Base-by-base conservation (phyloP, 2,888 invertebrate genomes). In the Aradus depressus region DNA sequence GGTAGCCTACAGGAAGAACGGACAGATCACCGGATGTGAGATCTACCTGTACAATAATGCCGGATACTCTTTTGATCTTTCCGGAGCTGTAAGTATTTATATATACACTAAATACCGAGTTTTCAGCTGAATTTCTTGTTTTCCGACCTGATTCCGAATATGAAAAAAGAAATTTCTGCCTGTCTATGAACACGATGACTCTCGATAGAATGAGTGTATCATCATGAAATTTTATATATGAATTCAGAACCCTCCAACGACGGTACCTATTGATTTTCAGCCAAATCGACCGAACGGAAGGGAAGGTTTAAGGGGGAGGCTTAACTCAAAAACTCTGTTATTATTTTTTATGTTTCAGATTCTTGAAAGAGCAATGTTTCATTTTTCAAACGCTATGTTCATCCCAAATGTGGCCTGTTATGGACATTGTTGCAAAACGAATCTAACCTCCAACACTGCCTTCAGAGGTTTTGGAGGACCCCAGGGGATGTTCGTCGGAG, bases 381-480 rank as follows among this genome's bases (percentile, higher is more conserved):
- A 88, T 64, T 79, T 81, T 59, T 83, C 85, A 67, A 92, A 91
- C 66, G 75, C 84, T 0, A 95, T 93, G 67, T 76, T 76, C 58
- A 78, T 92, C 56, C 84, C 84, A 0, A 79, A 83, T 59, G 73
- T 80, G 0, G 75, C 77, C 57, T 77, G 86, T 0, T 74, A 71
- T 10, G 86, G 86, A 0, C 77, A 77, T 62, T 71, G 80, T 10
- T 95, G 93, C 64, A 83, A 77, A 68, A 96, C 95, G 0, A 92
- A 96, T 71, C 67, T 89, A 44, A 81, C 91, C 0, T 90, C 91
- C 0, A 91, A 91, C 65, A 95, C 93, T 0, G 95, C 95, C 0
- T 95, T 93, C 63, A 73, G 95, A 61, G 91, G 91, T 2, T 92
- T 91, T 63, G 92, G 92, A 4, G 89, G 81, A 0, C 92, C 92